phyloP scores from a whole-genome alignment of 2,888 invertebrate species.

The Platycheirus albimanus region DNA sequence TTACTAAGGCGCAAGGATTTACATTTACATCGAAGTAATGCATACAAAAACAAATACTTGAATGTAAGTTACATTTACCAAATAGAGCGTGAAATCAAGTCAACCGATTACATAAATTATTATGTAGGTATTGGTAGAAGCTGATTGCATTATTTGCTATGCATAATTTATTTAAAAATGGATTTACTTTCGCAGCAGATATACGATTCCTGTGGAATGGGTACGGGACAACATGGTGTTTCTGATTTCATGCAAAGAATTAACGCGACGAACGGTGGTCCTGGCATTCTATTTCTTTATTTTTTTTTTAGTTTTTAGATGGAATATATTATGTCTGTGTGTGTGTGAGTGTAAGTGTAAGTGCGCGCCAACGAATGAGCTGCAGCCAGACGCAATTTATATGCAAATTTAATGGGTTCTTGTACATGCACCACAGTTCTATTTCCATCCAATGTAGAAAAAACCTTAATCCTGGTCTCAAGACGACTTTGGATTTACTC shows the following conservation, averaged over 20 bases:
- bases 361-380: slow-evolving; percentile 45
- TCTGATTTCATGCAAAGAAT: slow-evolving; percentile 48
- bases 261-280: slow-evolving; percentile 14
- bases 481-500: slow-evolving; percentile 59
- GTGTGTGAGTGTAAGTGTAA: slow-evolving; percentile 3
- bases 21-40: no score
- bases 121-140: slow-evolving; percentile 22
- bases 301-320: slow-evolving; percentile 25
- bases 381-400: slow-evolving; percentile 81
- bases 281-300: not conserved
- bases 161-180: slow-evolving; percentile 55
- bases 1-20: no score
- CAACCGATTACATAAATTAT: no score
- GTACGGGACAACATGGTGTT: slow-evolving; percentile 12
- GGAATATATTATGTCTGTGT: slow-evolving; percentile 9
- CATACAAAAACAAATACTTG: no score
- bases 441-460: slow-evolving; percentile 16
- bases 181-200: slow-evolving; percentile 33
- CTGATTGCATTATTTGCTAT: slow-evolving; percentile 49
- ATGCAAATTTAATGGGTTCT: slow-evolving; percentile 81
- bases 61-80: no score
- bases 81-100: no score
- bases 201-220: slow-evolving; percentile 7
- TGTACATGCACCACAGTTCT: slow-evolving; percentile 77
- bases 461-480: slow-evolving; percentile 52